Evolutionary conservation across 2,113 vertebrate species (phyloP).

Genomic region (Potamarius usumacintae): DNA sequence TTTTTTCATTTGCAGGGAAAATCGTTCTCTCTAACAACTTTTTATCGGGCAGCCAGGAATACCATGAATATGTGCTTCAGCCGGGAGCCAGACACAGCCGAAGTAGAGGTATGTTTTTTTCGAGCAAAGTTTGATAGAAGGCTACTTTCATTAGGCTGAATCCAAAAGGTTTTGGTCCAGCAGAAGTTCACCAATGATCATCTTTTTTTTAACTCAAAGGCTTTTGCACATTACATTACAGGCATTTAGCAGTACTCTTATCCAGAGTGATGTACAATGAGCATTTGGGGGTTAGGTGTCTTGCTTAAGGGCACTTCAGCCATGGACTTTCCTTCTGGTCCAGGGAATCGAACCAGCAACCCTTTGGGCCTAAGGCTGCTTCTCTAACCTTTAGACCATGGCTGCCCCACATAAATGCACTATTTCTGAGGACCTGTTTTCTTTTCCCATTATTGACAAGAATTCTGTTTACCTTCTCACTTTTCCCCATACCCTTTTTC

Average conservation of each 20-base stretch:
- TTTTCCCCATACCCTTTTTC: background rate
- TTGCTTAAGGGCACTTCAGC: too few relatives aligned
- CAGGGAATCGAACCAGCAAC: too few relatives aligned
- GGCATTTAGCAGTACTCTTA: too few relatives aligned
- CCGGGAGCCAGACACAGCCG: constrained; percentile 82
- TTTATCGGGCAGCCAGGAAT: constrained; percentile 88
- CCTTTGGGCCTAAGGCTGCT: too few relatives aligned
- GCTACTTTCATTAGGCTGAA: background rate
- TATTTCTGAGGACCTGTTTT: background rate
- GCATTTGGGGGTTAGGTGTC: too few relatives aligned
- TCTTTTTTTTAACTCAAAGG: background rate
- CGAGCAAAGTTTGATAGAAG: background rate
- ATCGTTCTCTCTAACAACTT: constrained; percentile 87
- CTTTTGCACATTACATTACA: background rate
- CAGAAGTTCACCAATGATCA: background rate
- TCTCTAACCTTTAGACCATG: too few relatives aligned
- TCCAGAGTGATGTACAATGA: too few relatives aligned
- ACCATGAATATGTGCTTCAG: constrained; percentile 91
- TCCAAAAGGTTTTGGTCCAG: background rate
- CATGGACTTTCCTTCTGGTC: too few relatives aligned
- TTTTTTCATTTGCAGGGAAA: constrained; percentile 77
- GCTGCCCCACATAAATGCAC: background rate
- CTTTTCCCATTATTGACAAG: background rate
- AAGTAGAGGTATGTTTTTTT: constrained; percentile 80
- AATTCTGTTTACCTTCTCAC: background rate